Base-by-base conservation (phyloP, 2,797 vertebrate genomes). In the Diglossa cyanea region DNA sequence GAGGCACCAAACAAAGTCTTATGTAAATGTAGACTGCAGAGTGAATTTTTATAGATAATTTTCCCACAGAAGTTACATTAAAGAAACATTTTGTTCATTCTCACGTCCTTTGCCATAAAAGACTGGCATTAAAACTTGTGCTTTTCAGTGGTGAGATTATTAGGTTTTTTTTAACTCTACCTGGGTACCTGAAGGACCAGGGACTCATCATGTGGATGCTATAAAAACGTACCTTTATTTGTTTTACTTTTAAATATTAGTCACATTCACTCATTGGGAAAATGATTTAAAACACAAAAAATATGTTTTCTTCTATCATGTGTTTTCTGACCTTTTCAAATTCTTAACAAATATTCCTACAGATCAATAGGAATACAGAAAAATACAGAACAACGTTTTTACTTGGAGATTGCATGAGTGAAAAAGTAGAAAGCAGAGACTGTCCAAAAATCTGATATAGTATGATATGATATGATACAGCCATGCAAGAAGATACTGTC, bases 321-420 rank as follows among this genome's bases (percentile, higher is more conserved):
- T 92, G 40, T 54, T 95, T 84, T 86, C 55, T 92, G 88, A 91
- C 60, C 86, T 95, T 93, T 96, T 70, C 39, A 75, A 89, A 85
- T 76, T 76, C 60, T 73, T 92, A 82, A 88, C 55, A 90, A 88
- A 84, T 86, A 70, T 76, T 94, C 28, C 13, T 78, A 51, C 1
- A 4, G 63, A 88, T 81, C 87, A 86, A 40, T 37, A 58, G 17
- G 25, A 26, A 26, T 58, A 18, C 24, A 37, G 17, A 58, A 58
- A 37, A 58, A 26, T 37, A 18, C 6, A 26, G 17, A 26, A 58
- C 24, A 58, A 18, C 8, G 1, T 78, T 81, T 92, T 86, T 74
- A n/a, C 44, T 31, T 58, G 45, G 54, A 66, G 55, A 28, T 68
- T 90, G 31, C 31, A 18, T 13, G 28, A 81, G 18, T 25, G 35